Conservation (phyloP, 35 echinoderm and acorn worm species). For the Apostichopus japonicus region DNA sequence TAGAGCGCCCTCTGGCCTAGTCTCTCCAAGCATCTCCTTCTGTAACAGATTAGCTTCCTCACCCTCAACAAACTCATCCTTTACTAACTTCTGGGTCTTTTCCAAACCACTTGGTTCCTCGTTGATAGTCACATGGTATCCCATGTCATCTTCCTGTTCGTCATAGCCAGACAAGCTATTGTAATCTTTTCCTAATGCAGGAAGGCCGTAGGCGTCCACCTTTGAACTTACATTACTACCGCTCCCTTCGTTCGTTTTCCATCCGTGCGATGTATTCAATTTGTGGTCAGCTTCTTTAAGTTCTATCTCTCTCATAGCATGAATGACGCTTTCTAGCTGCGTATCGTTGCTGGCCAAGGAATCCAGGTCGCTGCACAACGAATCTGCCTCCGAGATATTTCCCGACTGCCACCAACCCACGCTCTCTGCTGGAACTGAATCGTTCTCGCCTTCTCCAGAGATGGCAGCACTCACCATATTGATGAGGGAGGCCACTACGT, state of each 20-base stretch:
- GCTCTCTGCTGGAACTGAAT: conserved; percentile 6
- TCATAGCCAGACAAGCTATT: background rate
- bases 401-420: background rate
- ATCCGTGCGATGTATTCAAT: background rate
- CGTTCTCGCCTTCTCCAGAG: background rate
- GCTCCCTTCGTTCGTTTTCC: background rate
- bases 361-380: conserved; percentile 19
- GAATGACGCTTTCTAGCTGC: conserved; percentile 14
- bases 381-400: conserved; percentile 8
- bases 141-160: background rate
- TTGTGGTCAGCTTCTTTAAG: background rate
- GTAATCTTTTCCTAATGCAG: background rate
- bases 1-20: background rate
- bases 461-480: conserved; percentile 53
- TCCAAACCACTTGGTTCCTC: background rate
- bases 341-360: conserved; percentile 30
- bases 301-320: conserved; percentile 45
- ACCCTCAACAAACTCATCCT: background rate
- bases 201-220: background rate
- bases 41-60: background rate
- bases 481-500: conserved; percentile 30
- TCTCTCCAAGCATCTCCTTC: background rate
- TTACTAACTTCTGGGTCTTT: background rate
- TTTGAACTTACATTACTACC: no score
- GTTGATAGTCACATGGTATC: background rate